Evolutionary conservation across 2,888 invertebrate genomes (phyloP).

Genomic region (Eupithecia pulchellata): DNA sequence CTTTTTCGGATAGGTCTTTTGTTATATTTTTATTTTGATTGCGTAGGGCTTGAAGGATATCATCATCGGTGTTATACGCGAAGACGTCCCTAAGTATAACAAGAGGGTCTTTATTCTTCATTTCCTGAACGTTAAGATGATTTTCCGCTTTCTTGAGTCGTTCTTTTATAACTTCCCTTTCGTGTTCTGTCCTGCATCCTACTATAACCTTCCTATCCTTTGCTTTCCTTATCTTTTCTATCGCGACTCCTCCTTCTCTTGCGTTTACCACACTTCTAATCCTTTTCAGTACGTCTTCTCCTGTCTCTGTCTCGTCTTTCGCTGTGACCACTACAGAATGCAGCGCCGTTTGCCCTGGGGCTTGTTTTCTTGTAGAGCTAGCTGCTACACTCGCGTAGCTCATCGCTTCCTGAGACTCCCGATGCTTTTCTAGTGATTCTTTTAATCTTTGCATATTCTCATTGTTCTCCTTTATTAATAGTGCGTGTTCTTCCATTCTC

Average conservation of each 20-base stretch:
- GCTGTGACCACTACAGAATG: conserved; percentile 32
- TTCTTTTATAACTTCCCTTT: conserved; percentile 24
- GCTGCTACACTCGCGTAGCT: conserved; percentile 24
- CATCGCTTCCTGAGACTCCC: no score
- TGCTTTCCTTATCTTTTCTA: conserved; percentile 35
- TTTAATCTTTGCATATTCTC: conserved; percentile 4
- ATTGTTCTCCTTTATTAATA: neutral
- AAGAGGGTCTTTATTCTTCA: conserved; percentile 38
- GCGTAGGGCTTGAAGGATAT: neutral
- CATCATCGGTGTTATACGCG: conserved; percentile 10
- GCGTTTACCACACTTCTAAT: conserved; percentile 32
- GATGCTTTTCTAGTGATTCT: neutral
- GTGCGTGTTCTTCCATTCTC: neutral
- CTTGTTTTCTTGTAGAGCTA: neutral
- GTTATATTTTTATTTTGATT: neutral
- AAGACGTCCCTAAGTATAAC: conserved; percentile 35
- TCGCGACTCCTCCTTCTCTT: conserved; percentile 23
- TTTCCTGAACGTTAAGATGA: conserved; percentile 27
- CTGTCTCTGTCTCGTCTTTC: conserved; percentile 25
- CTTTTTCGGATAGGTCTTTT: neutral
- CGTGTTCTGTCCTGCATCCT: conserved; percentile 25
- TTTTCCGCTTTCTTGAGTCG: conserved; percentile 10
- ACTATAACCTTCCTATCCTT: conserved; percentile 33
- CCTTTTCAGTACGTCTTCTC: conserved; percentile 25
- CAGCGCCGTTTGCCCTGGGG: conserved; percentile 18